These are phyloP conservation scores for Dicyrtoma fusca DNA, from an alignment of 2,888 invertebrate genomes.

Conservation along the genomic window DNA sequence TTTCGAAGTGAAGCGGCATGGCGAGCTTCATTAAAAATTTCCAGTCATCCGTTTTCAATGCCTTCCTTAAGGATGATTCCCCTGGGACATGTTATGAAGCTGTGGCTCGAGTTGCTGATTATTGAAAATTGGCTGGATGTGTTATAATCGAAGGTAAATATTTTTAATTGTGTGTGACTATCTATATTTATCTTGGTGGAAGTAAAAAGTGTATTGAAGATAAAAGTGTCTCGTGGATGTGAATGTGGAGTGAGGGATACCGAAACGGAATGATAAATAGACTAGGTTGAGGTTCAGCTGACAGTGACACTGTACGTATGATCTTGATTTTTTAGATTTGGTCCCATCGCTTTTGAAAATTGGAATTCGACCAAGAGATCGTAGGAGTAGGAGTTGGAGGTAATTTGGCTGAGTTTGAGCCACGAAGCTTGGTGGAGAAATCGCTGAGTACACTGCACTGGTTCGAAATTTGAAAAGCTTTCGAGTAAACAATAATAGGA, in stretches of 20 bases:
- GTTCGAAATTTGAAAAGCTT: slow-evolving; percentile 82
- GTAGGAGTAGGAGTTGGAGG: no score
- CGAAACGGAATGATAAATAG: slow-evolving; percentile 13
- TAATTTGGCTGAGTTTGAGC: slow-evolving; percentile 73
- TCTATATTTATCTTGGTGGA: no score
- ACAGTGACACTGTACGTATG: not conserved
- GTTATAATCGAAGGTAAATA: slow-evolving; percentile 76
- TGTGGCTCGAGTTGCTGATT: slow-evolving; percentile 95
- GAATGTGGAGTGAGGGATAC: not conserved
- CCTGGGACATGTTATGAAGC: slow-evolving; percentile 89
- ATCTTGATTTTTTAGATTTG: slow-evolving; percentile 40
- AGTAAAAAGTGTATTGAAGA: no score
- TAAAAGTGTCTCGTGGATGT: not conserved
- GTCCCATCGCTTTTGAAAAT: slow-evolving; percentile 50
- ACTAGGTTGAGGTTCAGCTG: slow-evolving; percentile 13
- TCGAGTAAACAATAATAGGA: slow-evolving; percentile 65
- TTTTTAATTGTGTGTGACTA: not conserved
- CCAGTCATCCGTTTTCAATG: slow-evolving; percentile 96
- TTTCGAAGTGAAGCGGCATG: slow-evolving; percentile 96
- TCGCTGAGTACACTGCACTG: slow-evolving; percentile 76
- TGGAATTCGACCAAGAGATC: slow-evolving; percentile 56
- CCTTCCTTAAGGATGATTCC: slow-evolving; percentile 88
- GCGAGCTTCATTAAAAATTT: slow-evolving; percentile 97
- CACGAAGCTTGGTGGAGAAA: slow-evolving; percentile 81
- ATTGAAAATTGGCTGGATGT: slow-evolving; percentile 99